Percentiles rank a stretch among this genome's conserved stretches.
phyloP scores from a whole-genome alignment of 2,888 invertebrate genomes.

The Cryptocheilus praepositus region DNA sequence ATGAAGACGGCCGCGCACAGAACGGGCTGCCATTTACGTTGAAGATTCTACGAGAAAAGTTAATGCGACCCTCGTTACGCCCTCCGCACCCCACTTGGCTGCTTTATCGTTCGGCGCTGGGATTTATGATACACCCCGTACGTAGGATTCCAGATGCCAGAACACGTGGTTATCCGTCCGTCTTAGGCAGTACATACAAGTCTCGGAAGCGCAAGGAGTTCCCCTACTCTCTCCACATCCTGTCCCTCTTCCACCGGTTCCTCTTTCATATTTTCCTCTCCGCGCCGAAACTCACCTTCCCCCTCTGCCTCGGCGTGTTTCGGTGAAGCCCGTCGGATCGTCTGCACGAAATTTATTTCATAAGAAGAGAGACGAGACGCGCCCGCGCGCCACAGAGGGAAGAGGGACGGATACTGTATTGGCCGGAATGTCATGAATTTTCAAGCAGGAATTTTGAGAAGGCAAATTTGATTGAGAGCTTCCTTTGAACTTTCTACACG shows the following conservation, averaged over 20 bases:
- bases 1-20: no score
- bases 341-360: constrained; percentile 7
- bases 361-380: background rate
- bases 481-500: constrained; percentile 5
- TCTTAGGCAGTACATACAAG: background rate
- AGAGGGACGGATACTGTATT: background rate
- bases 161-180: constrained; percentile 36
- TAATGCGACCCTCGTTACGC: no score
- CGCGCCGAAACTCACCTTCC: background rate
- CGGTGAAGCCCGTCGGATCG: background rate
- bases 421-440: constrained; percentile 10
- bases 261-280: background rate
- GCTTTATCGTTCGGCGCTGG: background rate
- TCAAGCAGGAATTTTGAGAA: background rate
- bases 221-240: background rate
- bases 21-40: no score
- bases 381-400: no score
- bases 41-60: no score
- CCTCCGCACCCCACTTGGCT: background rate
- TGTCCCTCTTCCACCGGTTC: background rate
- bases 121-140: constrained; percentile 32
- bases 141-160: constrained; percentile 32
- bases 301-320: background rate
- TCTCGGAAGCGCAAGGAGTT: background rate
- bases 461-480: constrained; percentile 1